Evolutionary conservation across 2,113 vertebrate species (phyloP), one percentile per base, ranked within the genome.

Genomic region (Campylorhamphus procurvoides): DNA sequence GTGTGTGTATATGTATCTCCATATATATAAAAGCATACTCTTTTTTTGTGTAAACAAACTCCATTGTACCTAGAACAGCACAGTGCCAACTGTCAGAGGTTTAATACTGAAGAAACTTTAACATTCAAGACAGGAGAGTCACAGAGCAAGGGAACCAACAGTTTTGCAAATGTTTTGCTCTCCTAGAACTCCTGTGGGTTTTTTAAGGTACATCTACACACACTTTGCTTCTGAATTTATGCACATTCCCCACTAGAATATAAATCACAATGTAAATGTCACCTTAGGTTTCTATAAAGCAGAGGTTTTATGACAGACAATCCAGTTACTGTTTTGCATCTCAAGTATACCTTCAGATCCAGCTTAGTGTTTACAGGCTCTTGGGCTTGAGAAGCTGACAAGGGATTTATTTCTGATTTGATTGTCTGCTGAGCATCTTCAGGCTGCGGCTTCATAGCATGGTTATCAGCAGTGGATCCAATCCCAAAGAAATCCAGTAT

Each of bases 401-500:
- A 42, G 82, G 95, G 24, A 40, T 80, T 86, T 55, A 97, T 53
- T 56, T 98, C 98, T 4, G 96, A 96, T 96, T 90, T 98, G 60
- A 97, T 13, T 4, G 93, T 93, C 22, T 98, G 98, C 14, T 98
- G 98, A 24, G 96, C n/a, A 14, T 98, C 98, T 81, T 96, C 91
- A 3, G 98, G 80, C 1, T 97, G 97, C 3, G 96, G 89, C 96
- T 98, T 99, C 96, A 99, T 93, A 4, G 98, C 99, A 49, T 99
- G 99, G 96, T 99, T 99, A 94, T 98, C 99, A 82, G 99, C 99
- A 23, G 99, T 99, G 79, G 99, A 99, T 67, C 99, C 99, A 69
- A 99, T 99, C 19, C 99, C 98, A 97, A 99, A 99, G 95, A 99
- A 99, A 97, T 99, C 99, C 73, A 99, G 96, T 77, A 99, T 99